phyloP scores from a whole-genome alignment of 2,888 invertebrate genomes.

The Smittia sp. region DNA sequence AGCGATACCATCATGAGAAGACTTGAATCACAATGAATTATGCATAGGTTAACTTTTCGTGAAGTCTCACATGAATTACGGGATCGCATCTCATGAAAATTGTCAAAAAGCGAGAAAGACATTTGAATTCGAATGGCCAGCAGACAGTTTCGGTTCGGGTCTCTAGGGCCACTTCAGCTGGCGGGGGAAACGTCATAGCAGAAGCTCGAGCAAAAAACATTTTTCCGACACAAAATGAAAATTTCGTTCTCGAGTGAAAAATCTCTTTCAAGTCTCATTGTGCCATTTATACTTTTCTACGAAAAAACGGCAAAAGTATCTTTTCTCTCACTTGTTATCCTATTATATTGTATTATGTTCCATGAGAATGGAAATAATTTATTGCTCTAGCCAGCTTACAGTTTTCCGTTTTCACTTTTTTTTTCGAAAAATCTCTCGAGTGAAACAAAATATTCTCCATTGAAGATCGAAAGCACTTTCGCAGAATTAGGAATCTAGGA shows the following conservation, averaged over 20 bases:
- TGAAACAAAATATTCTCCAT: constrained; percentile 6
- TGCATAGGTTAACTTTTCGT: neutral
- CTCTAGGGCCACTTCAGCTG: constrained; percentile 37
- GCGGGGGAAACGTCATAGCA: constrained; percentile 1
- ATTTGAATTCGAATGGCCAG: constrained; percentile 14
- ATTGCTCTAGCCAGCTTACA: constrained; percentile 31
- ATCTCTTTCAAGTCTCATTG: constrained; percentile 37
- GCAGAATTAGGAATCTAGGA: neutral
- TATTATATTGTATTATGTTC: constrained; percentile 40
- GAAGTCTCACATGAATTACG: constrained; percentile 14
- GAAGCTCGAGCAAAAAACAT: neutral
- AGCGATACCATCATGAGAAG: no score
- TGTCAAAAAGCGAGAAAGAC: neutral
- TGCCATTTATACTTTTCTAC: constrained; percentile 4
- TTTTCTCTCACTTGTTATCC: constrained; percentile 35
- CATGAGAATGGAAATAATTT: constrained; percentile 35
- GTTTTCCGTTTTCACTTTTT: neutral
- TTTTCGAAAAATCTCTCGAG: no score
- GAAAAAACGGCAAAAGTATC: constrained; percentile 6
- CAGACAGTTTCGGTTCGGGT: neutral
- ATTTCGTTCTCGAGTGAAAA: constrained; percentile 33
- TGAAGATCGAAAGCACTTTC: neutral
- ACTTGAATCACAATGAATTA: neutral
- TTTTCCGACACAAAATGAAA: constrained; percentile 6
- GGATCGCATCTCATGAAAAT: neutral